Evolutionary conservation across 1,140 invertebrate genomes (phyloP).

Genomic region (honey bee (Apis mellifera)): Amel_HAv3.1 CM009942.2:4396001-4396500

Average conservation of each 20-base stretch:
- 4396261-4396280: constrained; percentile 25
- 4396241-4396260: constrained; percentile 34
- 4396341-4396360: not conserved
- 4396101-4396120: constrained; percentile 24
- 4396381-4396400: constrained; percentile 37
- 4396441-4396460: constrained; percentile 21
- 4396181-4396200: constrained; percentile 26
- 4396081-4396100: not conserved
- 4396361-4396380: constrained; percentile 36
- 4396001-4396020: not conserved
- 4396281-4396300: not conserved
- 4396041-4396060: constrained; percentile 25
- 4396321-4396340: no score
- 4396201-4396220: constrained; percentile 29
- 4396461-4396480: not conserved
- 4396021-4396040: not conserved
- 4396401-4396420: not conserved
- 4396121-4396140: constrained; percentile 35
- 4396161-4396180: constrained; percentile 26
- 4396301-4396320: no score
- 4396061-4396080: constrained; percentile 21
- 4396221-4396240: constrained; percentile 6
- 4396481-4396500: not conserved
- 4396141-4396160: constrained; percentile 25
- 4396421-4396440: constrained; percentile 29